phyloP scores from a whole-genome alignment of 2,888 invertebrate species.

The Sarcophaga caerulescens region DNA sequence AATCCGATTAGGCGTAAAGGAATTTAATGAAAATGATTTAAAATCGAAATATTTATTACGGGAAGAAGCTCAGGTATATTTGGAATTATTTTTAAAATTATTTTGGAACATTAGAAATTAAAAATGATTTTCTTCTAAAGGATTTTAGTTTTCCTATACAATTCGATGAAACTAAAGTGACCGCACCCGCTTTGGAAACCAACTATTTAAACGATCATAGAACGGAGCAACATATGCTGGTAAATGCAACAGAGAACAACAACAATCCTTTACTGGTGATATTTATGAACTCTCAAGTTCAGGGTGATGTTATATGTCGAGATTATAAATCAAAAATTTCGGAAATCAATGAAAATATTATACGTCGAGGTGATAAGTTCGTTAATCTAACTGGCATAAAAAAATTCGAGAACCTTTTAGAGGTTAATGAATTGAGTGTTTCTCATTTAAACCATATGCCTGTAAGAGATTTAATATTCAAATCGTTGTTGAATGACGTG shows the following conservation, averaged over 20 bases:
- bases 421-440: conserved; percentile 65
- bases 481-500: conserved; percentile 50
- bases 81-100: not conserved
- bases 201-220: conserved; percentile 72
- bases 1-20: conserved; percentile 64
- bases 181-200: conserved; percentile 69
- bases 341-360: conserved; percentile 71
- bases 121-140: conserved; percentile 63
- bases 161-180: conserved; percentile 74
- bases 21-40: conserved; percentile 69
- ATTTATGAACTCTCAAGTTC: conserved; percentile 74
- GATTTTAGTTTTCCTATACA: conserved; percentile 65
- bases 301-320: conserved; percentile 71
- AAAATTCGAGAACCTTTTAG: conserved; percentile 71
- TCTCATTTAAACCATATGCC: conserved; percentile 70
- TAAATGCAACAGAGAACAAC: conserved; percentile 15
- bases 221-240: conserved; percentile 72
- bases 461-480: conserved; percentile 71
- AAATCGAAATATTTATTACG: conserved; percentile 71
- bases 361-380: conserved; percentile 72
- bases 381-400: conserved; percentile 73
- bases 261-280: conserved; percentile 70
- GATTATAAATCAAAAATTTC: conserved; percentile 72
- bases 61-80: conserved; percentile 73
- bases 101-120: not conserved